Evolutionary conservation across 2,888 invertebrate species (phyloP).

Genomic region (Lasioglossum figueresi): DNA sequence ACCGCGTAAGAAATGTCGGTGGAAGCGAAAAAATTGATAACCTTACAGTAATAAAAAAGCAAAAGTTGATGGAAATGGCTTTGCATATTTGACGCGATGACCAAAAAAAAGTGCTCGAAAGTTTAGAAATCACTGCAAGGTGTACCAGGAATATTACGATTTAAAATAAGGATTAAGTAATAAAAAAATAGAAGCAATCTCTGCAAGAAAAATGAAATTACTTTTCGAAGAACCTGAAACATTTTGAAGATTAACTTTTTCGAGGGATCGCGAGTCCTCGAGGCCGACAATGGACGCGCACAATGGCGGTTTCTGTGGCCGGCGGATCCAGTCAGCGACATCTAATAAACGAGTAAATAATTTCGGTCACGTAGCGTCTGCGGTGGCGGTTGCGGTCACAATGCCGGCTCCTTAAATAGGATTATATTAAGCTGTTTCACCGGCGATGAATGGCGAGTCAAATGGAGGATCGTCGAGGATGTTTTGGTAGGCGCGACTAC

Average conservation of each 20-base stretch:
- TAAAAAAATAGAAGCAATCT: too few species aligned
- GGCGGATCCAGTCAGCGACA: conserved; percentile 71
- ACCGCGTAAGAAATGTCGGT: too few species aligned
- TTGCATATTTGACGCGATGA: too few species aligned
- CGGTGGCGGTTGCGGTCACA: conserved; percentile 58
- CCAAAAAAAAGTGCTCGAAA: too few species aligned
- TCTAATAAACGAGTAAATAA: conserved; percentile 83
- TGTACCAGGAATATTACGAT: too few species aligned
- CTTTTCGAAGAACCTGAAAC: too few species aligned
- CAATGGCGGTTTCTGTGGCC: conserved; percentile 28
- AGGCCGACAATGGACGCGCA: conserved; percentile 22
- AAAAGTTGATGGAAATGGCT: too few species aligned
- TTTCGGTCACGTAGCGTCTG: conserved; percentile 81
- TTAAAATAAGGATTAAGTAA: too few species aligned
- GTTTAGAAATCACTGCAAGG: too few species aligned
- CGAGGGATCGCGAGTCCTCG: conserved; percentile 5
- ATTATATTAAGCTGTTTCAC: conserved; percentile 84
- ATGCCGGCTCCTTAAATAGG: conserved; percentile 81
- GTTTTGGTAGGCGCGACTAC: conserved; percentile 82
- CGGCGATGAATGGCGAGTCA: conserved; percentile 81
- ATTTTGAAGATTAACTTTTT: neutral
- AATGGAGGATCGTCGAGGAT: conserved; percentile 81
- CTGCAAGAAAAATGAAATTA: too few species aligned
- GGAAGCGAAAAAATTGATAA: too few species aligned
- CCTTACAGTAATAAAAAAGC: too few species aligned